A percentile compares a stretch with the other conserved stretches of the same genome.
These are phyloP conservation scores for Prorops nasuta DNA, from an alignment of 1,140 invertebrate species.

Conservation along the genomic window DNA sequence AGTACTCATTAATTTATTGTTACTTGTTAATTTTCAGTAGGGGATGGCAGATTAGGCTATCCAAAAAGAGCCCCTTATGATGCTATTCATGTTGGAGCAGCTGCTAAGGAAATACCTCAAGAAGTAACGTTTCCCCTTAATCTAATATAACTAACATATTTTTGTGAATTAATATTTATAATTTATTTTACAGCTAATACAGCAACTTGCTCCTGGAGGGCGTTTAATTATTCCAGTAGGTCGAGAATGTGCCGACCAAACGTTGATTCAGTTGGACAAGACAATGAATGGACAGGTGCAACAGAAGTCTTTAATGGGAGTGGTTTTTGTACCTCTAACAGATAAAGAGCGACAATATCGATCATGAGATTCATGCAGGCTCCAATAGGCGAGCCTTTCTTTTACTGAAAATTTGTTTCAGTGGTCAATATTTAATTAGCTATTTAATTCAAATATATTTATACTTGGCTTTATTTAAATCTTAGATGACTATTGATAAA, in stretches of 20 bases:
- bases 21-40: constrained; percentile 39
- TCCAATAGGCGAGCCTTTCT: constrained; percentile 29
- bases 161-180: constrained; percentile 47
- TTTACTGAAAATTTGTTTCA: constrained; percentile 2
- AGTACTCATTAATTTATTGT: too few relatives aligned
- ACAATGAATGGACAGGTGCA: constrained; percentile 73
- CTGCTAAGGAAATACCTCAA: constrained; percentile 60
- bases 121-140: constrained; percentile 39
- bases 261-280: constrained; percentile 86
- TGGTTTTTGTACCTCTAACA: constrained; percentile 95
- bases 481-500: too few relatives aligned
- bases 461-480: not conserved
- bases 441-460: not conserved
- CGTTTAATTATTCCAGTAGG: constrained; percentile 88
- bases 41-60: constrained; percentile 68
- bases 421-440: not conserved
- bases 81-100: constrained; percentile 68
- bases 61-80: constrained; percentile 63
- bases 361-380: constrained; percentile 41
- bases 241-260: constrained; percentile 75
- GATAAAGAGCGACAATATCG: constrained; percentile 72
- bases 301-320: constrained; percentile 86
- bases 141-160: not conserved
- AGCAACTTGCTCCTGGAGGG: constrained; percentile 66
- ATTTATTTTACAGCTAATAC: constrained; percentile 58